These are phyloP conservation scores for Drosophila imparisetae DNA, from an alignment of 2,888 invertebrate species.

Conservation along the genomic window DNA sequence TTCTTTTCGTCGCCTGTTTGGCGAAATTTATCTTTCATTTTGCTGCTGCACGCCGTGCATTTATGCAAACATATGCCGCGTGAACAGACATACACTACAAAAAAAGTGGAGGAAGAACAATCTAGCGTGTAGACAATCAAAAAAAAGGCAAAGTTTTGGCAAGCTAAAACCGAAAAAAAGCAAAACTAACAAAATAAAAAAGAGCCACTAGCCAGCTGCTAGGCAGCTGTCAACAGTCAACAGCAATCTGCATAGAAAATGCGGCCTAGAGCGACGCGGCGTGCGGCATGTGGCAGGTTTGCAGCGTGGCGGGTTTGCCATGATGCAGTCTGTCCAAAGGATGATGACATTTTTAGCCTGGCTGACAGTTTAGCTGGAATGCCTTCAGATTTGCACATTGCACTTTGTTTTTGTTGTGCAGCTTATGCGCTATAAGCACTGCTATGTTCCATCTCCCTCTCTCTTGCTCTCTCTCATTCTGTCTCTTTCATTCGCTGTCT, in stretches of 20 bases:
- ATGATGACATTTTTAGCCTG: conserved; percentile 54
- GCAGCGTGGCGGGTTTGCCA: conserved; percentile 3
- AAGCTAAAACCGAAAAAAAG: conserved; percentile 29
- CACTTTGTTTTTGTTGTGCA: conserved; percentile 15
- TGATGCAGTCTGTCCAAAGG: conserved; percentile 8
- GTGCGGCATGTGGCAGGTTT: conserved; percentile 4
- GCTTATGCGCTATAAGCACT: conserved; percentile 25
- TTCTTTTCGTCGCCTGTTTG: conserved; percentile 40
- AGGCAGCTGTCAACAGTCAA: conserved; percentile 73
- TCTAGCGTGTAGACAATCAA: conserved; percentile 41
- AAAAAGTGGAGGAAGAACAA: not conserved
- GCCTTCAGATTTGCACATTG: conserved; percentile 25
- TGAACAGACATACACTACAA: conserved; percentile 36
- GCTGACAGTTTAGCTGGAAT: conserved; percentile 23
- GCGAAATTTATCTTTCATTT: conserved; percentile 77
- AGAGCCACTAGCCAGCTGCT: conserved; percentile 30
- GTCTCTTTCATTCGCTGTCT: not conserved
- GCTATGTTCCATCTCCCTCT: not conserved
- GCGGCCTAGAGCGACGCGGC: conserved; percentile 7
- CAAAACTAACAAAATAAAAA: conserved; percentile 34
- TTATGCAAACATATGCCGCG: conserved; percentile 77
- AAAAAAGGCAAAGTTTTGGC: conserved; percentile 40
- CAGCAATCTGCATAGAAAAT: conserved; percentile 60
- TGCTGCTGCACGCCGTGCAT: conserved; percentile 58
- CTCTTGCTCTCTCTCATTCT: no score